Percentiles rank a stretch among this genome's conserved stretches.
Evolutionary conservation across 2,888 invertebrate genomes (phyloP).

Genomic region (Sphaeridia pumilis): DNA sequence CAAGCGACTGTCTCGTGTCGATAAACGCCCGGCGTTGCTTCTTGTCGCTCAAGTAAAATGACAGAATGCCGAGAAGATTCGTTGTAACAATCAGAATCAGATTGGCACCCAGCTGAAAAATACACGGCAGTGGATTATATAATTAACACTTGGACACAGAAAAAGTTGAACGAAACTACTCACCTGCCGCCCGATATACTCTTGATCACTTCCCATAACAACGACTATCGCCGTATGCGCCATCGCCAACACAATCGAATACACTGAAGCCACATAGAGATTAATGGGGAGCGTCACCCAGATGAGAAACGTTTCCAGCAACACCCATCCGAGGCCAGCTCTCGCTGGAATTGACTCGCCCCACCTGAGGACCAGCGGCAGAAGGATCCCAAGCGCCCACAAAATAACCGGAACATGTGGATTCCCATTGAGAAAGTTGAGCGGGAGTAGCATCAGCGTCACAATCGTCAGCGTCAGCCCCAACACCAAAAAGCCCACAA

Average conservation of each 20-base stretch:
- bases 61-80: conserved; percentile 60
- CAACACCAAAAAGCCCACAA: conserved; percentile 16
- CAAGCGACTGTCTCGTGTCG: conserved; percentile 79
- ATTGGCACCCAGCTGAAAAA: conserved; percentile 60
- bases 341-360: conserved; percentile 43
- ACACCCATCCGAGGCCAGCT: conserved; percentile 58
- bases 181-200: conserved; percentile 29
- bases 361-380: conserved; percentile 24
- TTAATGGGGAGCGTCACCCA: conserved; percentile 62
- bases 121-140: too few species aligned
- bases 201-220: conserved; percentile 18
- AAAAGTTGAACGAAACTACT: too few species aligned
- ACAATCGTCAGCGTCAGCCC: conserved; percentile 24
- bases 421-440: conserved; percentile 21
- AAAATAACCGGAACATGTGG: conserved; percentile 34
- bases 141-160: too few species aligned
- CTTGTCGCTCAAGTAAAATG: conserved; percentile 64
- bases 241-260: conserved; percentile 34
- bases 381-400: conserved; percentile 31
- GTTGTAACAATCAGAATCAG: conserved; percentile 57
- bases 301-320: conserved; percentile 58
- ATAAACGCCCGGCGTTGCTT: conserved; percentile 79
- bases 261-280: conserved; percentile 41
- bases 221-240: conserved; percentile 31
- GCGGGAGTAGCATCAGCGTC: conserved; percentile 31